Conservation (phyloP, 2,113 vertebrate species). For the Oplegnathus fasciatus region DNA sequence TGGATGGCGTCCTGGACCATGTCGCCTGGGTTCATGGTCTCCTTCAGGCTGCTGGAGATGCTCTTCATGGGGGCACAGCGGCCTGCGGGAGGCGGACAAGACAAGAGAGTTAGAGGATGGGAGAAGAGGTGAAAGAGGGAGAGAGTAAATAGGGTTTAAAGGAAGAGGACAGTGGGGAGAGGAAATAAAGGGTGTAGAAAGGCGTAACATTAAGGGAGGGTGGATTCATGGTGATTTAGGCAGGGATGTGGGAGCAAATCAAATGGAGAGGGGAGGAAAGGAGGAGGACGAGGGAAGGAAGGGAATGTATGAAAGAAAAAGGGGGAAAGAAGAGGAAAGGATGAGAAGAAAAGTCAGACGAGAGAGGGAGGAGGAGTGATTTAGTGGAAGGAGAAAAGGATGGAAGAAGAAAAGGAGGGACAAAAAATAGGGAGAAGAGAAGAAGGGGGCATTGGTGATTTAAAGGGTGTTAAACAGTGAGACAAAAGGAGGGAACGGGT, state of each 20-base stretch:
- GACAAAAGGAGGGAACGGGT: slow-evolving; percentile 19
- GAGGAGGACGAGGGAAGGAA: neutral
- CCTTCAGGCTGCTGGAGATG: slow-evolving; percentile 99
- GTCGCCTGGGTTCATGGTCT: slow-evolving; percentile 97
- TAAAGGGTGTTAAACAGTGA: slow-evolving; percentile 8
- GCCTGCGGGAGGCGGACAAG: slow-evolving; percentile 76
- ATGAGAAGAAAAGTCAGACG: neutral
- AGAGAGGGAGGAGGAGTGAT: slow-evolving; percentile 25
- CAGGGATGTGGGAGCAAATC: neutral
- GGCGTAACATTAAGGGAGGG: neutral
- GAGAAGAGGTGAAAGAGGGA: slow-evolving; percentile 1
- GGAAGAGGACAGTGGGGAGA: neutral
- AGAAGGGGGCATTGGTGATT: slow-evolving; percentile 29
- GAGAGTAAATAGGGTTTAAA: neutral
- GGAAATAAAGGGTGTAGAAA: neutral
- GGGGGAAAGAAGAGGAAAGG: neutral
- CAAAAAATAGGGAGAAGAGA: neutral
- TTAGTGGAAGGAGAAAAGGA: slow-evolving; percentile 12
- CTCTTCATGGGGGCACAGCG: slow-evolving; percentile 97
- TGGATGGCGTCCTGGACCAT: slow-evolving; percentile 99
- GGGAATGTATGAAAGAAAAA: neutral
- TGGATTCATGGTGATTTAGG: slow-evolving; percentile 21
- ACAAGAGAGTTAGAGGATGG: neutral
- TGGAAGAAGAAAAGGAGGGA: neutral
- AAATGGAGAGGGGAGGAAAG: neutral